A percentile compares a stretch with the other conserved stretches of the same genome.
These are phyloP conservation scores for Perizoma affinitatum DNA, from an alignment of 2,888 invertebrate species.

Conservation along the genomic window DNA sequence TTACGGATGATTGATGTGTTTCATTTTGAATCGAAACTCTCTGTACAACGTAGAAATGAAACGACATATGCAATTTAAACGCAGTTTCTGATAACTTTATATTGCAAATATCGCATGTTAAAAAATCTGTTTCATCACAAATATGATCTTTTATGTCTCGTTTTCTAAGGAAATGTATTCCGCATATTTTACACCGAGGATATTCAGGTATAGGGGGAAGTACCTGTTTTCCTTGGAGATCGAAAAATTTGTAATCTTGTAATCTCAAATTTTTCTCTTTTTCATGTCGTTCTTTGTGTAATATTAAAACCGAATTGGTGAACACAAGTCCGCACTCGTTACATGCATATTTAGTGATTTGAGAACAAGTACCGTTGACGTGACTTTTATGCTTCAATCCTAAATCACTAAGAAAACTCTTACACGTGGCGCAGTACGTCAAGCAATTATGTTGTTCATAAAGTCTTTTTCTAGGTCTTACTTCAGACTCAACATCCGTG, in stretches of 20 bases:
- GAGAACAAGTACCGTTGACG: constrained; percentile 45
- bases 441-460: constrained; percentile 37
- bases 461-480: constrained; percentile 10
- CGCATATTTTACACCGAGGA: constrained; percentile 59
- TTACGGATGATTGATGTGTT: not conserved
- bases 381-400: constrained; percentile 47
- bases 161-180: constrained; percentile 56
- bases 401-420: constrained; percentile 51
- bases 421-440: constrained; percentile 57
- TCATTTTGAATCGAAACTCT: constrained; percentile 9
- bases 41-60: constrained; percentile 55
- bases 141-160: constrained; percentile 47
- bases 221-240: constrained; percentile 53
- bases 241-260: constrained; percentile 60
- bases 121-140: constrained; percentile 51
- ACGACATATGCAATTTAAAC: constrained; percentile 61
- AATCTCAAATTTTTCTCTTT: constrained; percentile 48
- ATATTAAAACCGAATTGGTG: constrained; percentile 44
- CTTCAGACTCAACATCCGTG: constrained; percentile 2
- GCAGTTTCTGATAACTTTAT: constrained; percentile 55
- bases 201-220: constrained; percentile 62
- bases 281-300: constrained; percentile 55
- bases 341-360: constrained; percentile 51
- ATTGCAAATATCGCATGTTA: constrained; percentile 57
- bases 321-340: constrained; percentile 61